phyloP scores from a whole-genome alignment of 2,113 vertebrate genomes.

The Neodontobutis hainanensis region DNA sequence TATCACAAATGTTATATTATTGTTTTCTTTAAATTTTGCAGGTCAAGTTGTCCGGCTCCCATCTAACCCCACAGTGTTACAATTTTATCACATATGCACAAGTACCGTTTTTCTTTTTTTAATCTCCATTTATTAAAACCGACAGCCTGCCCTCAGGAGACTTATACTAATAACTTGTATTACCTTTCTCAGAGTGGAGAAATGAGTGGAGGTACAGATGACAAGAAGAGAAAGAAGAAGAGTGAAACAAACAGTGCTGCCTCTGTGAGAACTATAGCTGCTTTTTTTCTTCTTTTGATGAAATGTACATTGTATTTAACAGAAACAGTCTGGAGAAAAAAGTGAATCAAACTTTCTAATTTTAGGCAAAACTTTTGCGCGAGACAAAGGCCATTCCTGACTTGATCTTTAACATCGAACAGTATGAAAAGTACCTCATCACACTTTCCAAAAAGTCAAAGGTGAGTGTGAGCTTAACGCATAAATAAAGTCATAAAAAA shows the following conservation, averaged over 20 bases:
- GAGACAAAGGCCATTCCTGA: conserved; percentile 94
- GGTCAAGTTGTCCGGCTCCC: conserved; percentile 96
- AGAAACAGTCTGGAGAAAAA: not conserved
- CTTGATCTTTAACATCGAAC: conserved; percentile 94
- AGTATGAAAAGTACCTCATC: conserved; percentile 97
- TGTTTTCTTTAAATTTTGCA: conserved; percentile 57
- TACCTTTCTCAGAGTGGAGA: conserved; percentile 72
- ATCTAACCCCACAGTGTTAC: conserved; percentile 94
- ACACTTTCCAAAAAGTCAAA: conserved; percentile 95
- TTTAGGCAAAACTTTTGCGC: conserved; percentile 89
- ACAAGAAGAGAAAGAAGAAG: conserved; percentile 85
- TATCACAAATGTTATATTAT: not conserved
- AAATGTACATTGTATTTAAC: not conserved
- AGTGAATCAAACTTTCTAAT: not conserved
- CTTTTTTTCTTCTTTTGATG: not conserved
- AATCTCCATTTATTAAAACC: not conserved
- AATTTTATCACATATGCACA: conserved; percentile 93
- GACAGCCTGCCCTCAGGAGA: too few species aligned
- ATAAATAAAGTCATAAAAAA: too few species aligned
- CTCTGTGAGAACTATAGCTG: conserved; percentile 64
- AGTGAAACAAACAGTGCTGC: conserved; percentile 75
- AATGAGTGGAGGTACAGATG: conserved; percentile 64
- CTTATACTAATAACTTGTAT: not conserved
- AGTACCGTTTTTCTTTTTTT: conserved; percentile 70
- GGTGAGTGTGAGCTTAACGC: conserved; percentile 68